Conservation (phyloP, 2,113 vertebrate species). For the Syngnathoides biaculeatus region DNA sequence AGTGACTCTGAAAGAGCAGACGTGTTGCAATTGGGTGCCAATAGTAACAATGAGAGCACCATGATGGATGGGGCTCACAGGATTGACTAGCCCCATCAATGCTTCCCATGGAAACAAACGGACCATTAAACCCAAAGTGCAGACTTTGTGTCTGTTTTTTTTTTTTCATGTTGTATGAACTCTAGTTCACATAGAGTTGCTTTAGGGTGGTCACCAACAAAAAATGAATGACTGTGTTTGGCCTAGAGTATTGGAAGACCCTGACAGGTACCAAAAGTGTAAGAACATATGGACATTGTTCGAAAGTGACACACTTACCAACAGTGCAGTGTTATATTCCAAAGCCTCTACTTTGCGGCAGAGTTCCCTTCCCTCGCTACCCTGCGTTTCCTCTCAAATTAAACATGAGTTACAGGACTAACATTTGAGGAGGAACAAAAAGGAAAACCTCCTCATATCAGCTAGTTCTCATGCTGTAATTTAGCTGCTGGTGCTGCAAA, state of each 20-base stretch:
- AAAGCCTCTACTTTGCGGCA: too few species aligned
- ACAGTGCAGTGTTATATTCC: too few species aligned
- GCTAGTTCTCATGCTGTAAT: too few species aligned
- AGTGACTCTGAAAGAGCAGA: conserved; percentile 50
- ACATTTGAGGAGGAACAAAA: too few species aligned
- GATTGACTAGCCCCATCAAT: conserved; percentile 53
- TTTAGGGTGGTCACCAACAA: not conserved
- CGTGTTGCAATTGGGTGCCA: conserved; percentile 40
- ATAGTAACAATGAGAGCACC: conserved; percentile 40
- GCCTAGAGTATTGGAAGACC: not conserved
- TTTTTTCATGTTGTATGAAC: not conserved
- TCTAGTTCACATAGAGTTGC: not conserved
- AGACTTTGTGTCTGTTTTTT: not conserved
- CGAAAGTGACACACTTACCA: too few species aligned
- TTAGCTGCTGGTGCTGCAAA: too few species aligned
- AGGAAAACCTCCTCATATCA: too few species aligned
- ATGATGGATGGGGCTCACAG: conserved; percentile 53
- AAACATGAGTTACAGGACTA: too few species aligned
- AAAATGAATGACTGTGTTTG: not conserved
- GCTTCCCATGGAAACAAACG: conserved; percentile 50
- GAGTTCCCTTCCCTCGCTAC: too few species aligned
- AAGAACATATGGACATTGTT: not conserved
- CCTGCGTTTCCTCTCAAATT: too few species aligned
- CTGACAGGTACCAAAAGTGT: not conserved
- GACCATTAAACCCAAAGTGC: conserved; percentile 35